Evolutionary conservation across 2,113 vertebrate species (phyloP), one percentile per base, ranked within the genome.

Genomic region (Dipodomys ordii): DNA sequence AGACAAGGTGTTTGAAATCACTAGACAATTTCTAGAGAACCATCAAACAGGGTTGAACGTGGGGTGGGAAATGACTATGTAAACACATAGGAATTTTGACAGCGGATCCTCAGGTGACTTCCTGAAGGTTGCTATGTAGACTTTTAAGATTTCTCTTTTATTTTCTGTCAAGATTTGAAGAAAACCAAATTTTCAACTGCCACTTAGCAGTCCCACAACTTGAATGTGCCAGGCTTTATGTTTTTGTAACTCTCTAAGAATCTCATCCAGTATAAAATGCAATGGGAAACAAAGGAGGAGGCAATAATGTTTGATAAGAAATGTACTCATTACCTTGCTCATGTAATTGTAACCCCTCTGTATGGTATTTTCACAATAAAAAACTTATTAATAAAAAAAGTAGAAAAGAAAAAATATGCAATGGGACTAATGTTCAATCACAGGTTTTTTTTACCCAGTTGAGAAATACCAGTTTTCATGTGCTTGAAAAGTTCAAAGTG

Each of bases 1-100:
- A 97, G 98, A 99, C 97, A 99, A 99, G 9, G 98, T 98, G 97
- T 99, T 99, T 87, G 99, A 96, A 6, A 99, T 99, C 84, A 98
- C 98, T 30, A 98, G 99, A 97, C 99, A 99, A 98, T 95, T 94
- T 98, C 98, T 67, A 68, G 98, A 98, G 81, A 98, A 97, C 98
- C 22, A 19, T 18, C 3, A 16, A 65, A 4, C 15, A 39, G 3
- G 44, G 19, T 28, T 80, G 67, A n/a, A 32, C 30, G 7, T 19
- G 19, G 35, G 8, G 7, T 60, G 19, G 68, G 67, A 92, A 92
- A 82, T 85, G 57, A 32, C 10, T 35, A 35, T 87, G 25, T 13
- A 16, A 20, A 19, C 39, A 44, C 28, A 67, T 46, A 67, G 84
- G 22, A 9, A 71, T 87, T 88, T 88, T 87, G 86, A 20, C 4